Conservation (phyloP, 2,797 vertebrate genomes). For the Chlorospingus flavigularis region DNA sequence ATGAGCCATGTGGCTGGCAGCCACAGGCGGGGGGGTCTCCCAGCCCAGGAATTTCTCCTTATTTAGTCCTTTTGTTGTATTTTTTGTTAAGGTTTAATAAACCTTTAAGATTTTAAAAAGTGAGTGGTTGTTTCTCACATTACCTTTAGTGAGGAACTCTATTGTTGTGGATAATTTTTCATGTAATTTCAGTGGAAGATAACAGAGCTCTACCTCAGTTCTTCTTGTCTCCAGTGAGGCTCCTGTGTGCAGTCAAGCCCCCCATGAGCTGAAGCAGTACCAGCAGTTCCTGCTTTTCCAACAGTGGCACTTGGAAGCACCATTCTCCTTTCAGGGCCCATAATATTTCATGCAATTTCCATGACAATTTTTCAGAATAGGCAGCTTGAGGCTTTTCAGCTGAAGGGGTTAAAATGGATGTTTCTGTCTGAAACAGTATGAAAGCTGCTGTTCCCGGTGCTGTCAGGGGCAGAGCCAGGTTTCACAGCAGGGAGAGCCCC, state of each 20-base stretch:
- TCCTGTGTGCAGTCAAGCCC: not conserved
- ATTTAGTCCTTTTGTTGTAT: not conserved
- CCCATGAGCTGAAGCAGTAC: not conserved
- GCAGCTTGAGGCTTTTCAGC: not conserved
- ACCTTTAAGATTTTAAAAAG: not conserved
- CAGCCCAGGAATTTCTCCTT: not conserved
- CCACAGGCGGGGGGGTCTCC: not conserved
- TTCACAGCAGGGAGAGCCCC: not conserved
- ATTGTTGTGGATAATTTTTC: not conserved
- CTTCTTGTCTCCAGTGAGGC: not conserved
- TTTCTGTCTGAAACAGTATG: not conserved
- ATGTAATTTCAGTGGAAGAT: not conserved
- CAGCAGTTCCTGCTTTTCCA: not conserved
- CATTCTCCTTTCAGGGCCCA: not conserved
- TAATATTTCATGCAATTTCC: rapidly evolving
- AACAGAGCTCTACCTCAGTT: not conserved
- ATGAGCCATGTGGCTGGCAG: not conserved
- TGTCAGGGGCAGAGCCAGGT: not conserved
- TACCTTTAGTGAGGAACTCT: not conserved
- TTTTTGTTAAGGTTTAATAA: not conserved
- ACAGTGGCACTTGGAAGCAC: not conserved
- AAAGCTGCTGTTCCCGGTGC: not conserved
- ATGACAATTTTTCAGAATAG: not conserved
- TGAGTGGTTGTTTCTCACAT: not conserved
- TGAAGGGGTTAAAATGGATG: not conserved